phyloP scores from a whole-genome alignment of 1,140 invertebrate genomes.

The Caerostris darwini region DNA sequence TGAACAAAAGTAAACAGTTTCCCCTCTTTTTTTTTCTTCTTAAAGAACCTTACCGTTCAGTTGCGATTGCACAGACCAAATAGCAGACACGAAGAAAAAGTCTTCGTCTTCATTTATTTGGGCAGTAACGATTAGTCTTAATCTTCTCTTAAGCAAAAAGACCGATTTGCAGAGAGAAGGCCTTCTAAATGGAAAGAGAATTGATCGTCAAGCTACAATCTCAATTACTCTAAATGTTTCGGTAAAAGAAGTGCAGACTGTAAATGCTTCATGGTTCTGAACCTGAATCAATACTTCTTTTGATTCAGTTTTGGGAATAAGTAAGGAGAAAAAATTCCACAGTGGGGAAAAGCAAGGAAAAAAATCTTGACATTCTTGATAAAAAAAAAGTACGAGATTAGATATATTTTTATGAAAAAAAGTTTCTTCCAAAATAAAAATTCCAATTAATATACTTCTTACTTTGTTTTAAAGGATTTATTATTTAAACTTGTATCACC shows the following conservation, averaged over 20 bases:
- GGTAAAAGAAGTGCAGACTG: constrained; percentile 38
- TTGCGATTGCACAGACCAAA: constrained; percentile 34
- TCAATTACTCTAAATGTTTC: constrained; percentile 60
- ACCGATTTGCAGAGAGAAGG: constrained; percentile 1
- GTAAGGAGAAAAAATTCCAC: background rate
- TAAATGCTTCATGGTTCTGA: constrained; percentile 50
- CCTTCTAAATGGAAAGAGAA: constrained; percentile 74
- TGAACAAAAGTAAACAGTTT: too few species aligned
- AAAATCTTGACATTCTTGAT: too few species aligned
- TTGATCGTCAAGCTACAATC: constrained; percentile 73
- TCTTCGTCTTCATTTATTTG: constrained; percentile 70
- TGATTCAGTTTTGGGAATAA: constrained; percentile 12
- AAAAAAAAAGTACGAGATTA: too few species aligned
- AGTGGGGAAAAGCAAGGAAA: too few species aligned
- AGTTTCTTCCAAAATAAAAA: too few species aligned
- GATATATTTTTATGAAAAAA: too few species aligned
- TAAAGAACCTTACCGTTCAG: background rate
- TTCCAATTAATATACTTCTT: too few species aligned
- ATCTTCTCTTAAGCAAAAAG: constrained; percentile 46
- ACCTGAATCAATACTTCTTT: constrained; percentile 48
- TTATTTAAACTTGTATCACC: too few species aligned
- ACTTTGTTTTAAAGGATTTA: too few species aligned
- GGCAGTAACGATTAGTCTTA: constrained; percentile 76
- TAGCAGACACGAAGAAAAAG: constrained; percentile 68
- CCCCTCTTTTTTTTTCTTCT: background rate